Percentiles rank a stretch among this genome's conserved stretches.
These are phyloP conservation scores for Pachyramphus minor DNA, from an alignment of 2,113 vertebrate species.

Conservation along the genomic window DNA sequence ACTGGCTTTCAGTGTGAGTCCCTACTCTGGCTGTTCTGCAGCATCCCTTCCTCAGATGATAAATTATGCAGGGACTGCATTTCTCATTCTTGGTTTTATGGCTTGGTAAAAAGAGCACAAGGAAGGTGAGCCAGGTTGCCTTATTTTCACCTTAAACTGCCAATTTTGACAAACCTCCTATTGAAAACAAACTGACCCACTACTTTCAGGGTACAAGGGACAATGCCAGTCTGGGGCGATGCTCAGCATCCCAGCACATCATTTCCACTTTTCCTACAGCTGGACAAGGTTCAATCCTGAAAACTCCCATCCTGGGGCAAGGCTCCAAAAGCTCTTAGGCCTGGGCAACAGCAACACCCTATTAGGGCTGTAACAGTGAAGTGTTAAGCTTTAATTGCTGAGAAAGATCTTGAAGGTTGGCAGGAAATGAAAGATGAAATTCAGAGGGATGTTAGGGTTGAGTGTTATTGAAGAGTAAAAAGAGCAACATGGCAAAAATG, in stretches of 20 bases:
- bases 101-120: neutral
- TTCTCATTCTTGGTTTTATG: neutral
- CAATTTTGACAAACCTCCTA: neutral
- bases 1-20: neutral
- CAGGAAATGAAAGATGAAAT: neutral
- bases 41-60: neutral
- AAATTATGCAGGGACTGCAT: neutral
- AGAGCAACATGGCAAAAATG: neutral
- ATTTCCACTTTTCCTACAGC: neutral
- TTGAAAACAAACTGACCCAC: neutral
- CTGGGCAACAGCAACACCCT: neutral
- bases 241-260: neutral
- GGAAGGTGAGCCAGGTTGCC: neutral
- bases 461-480: neutral
- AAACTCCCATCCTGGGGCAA: neutral
- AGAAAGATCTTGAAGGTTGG: neutral
- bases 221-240: accelerated
- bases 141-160: neutral
- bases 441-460: neutral
- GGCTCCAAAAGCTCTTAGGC: neutral
- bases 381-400: neutral
- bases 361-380: neutral
- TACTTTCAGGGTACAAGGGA: neutral
- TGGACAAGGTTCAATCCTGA: neutral
- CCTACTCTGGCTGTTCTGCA: neutral